These are phyloP conservation scores for Ichneumon xanthorius DNA, from an alignment of 2,888 invertebrate species.

Conservation along the genomic window DNA sequence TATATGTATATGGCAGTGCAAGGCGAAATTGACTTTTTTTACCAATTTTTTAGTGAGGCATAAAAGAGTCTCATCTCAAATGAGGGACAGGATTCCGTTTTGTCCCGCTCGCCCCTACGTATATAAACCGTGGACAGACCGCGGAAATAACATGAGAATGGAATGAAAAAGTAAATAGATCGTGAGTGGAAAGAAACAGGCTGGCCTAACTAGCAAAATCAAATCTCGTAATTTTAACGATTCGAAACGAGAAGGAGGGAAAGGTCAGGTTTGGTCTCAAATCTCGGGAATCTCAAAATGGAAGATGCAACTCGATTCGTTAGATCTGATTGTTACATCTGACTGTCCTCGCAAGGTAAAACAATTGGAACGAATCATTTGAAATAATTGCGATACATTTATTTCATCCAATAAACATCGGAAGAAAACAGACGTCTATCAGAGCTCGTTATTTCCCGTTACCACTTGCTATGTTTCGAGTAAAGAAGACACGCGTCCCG, in stretches of 20 bases:
- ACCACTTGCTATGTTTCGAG: conserved; percentile 9
- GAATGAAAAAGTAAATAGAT: neutral
- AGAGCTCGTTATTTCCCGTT: neutral
- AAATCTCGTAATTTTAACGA: conserved; percentile 57
- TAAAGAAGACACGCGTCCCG: conserved; percentile 15
- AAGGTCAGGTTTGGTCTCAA: conserved; percentile 17
- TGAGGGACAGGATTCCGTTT: too few relatives aligned
- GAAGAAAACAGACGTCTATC: neutral
- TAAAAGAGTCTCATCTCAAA: neutral
- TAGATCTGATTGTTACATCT: neutral
- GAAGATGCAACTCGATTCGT: conserved; percentile 43
- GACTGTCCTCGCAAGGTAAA: too few relatives aligned
- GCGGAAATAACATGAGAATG: neutral
- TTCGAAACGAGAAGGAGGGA: conserved; percentile 33
- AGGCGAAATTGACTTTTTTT: too few relatives aligned
- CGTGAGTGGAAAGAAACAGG: conserved; percentile 21
- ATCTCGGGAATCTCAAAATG: conserved; percentile 61
- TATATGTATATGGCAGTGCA: too few relatives aligned
- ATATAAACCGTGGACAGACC: neutral
- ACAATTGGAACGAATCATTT: neutral
- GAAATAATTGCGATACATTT: neutral
- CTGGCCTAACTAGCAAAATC: conserved; percentile 40
- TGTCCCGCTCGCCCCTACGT: too few relatives aligned
- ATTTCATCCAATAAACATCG: neutral
- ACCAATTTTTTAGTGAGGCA: too few relatives aligned